Evolutionary conservation across 1,140 invertebrate species (phyloP), one percentile per base, ranked within the genome.

Genomic region (Lasioglossum albipes): DNA sequence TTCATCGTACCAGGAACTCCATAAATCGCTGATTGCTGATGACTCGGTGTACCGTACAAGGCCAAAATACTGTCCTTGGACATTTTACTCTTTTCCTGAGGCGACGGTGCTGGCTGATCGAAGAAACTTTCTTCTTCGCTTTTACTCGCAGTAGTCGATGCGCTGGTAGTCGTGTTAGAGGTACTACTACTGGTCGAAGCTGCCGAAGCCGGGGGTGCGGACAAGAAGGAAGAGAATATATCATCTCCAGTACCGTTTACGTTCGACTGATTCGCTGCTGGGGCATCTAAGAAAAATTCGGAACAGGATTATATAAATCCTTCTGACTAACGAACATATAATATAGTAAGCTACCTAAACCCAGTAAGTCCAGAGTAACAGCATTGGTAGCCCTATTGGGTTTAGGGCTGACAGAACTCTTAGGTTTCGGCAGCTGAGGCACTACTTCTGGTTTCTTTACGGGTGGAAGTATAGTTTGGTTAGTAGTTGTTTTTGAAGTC

Each of bases 51-150:
- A 82, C 96, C 96, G 92, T 98, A 99, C 49, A 99, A 91, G 7
- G 98, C 97, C 90, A 99, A 93, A 93, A 99, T 99, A 90, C 97
- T 98, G 89, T 98, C 97, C 93, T 98, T 99, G 41, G 97, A 98
- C 92, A 98, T 94, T 93, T 98, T 97, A 77, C 95, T 96, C 82
- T 96, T 96, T 86, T 96, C 96, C 84, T 96, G 95, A 86, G 95
- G 94, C 52, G 95, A 95, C 0, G 96, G 95, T 4, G 95, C 94
- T n/a, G 96, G 94, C 91, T 98, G 97, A 93, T 97, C 97, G 89
- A 98, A 98, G 93, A 98, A 98, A 92, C 96, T 97, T 83, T 97
- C 96, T 89, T 98, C 97, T 90, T 98, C 97, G 4, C 95, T 94
- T 90, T 96, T 96, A 91, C 64, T 89, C 10, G 87, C 87, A 84